phyloP scores from a whole-genome alignment of 1,140 invertebrate species.

The Cardiocondyla obscurior region DNA sequence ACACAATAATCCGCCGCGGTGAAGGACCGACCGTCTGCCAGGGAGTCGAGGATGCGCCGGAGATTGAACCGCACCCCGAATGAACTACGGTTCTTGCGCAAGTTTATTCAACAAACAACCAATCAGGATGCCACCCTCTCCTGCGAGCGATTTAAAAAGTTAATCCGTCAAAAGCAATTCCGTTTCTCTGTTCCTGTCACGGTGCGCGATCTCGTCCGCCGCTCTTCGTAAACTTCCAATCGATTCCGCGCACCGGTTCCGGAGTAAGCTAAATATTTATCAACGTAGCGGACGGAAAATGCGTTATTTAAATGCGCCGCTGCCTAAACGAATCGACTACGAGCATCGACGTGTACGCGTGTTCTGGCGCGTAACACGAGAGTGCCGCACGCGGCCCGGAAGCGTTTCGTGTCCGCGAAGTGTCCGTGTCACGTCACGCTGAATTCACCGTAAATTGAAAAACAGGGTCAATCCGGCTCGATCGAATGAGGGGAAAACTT shows the following conservation, averaged over 20 bases:
- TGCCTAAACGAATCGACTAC: constrained; percentile 36
- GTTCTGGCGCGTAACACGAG: constrained; percentile 17
- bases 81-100: constrained; percentile 10
- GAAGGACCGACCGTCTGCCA: neutral
- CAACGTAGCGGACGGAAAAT: constrained; percentile 35
- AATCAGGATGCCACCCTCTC: constrained; percentile 26
- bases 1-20: constrained; percentile 20
- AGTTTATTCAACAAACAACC: constrained; percentile 54
- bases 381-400: neutral
- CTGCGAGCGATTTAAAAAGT: constrained; percentile 45
- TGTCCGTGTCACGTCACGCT: neutral
- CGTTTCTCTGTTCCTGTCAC: constrained; percentile 44
- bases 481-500: neutral
- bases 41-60: neutral
- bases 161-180: constrained; percentile 55
- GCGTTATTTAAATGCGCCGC: constrained; percentile 44
- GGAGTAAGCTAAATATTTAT: constrained; percentile 52
- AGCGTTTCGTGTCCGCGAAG: constrained; percentile 13
- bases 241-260: constrained; percentile 8
- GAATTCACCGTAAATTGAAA: neutral
- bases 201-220: constrained; percentile 8
- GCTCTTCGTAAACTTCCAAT: constrained; percentile 28
- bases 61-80: constrained; percentile 41
- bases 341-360: constrained; percentile 14
- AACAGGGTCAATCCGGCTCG: neutral